A percentile compares a stretch with the other conserved stretches of the same genome.
Conservation (phyloP, 2,888 invertebrate species). For the Ophion ventricosus region DNA sequence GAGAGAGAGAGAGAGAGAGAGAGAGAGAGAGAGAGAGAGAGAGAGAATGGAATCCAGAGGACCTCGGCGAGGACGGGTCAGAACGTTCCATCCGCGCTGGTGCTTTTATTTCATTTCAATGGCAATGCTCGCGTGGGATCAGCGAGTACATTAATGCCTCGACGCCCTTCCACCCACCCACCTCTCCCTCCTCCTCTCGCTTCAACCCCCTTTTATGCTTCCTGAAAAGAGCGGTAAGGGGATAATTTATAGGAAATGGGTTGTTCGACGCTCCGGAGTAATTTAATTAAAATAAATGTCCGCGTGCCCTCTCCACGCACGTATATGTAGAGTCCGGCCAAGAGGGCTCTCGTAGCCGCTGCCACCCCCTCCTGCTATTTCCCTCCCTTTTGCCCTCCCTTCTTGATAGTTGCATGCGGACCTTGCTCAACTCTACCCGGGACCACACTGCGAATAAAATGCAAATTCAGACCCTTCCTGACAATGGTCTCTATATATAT, state of each 20-base stretch:
- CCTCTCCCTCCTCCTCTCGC: not conserved
- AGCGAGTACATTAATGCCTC: constrained; percentile 82
- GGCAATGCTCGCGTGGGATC: constrained; percentile 78
- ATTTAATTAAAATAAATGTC: constrained; percentile 84
- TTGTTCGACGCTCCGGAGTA: constrained; percentile 83
- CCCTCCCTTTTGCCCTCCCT: not conserved
- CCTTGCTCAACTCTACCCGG: constrained; percentile 73
- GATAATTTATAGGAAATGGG: constrained; percentile 84
- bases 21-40: constrained; percentile 46
- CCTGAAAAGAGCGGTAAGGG: constrained; percentile 78
- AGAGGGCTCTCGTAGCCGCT: constrained; percentile 41
- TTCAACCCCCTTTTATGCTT: constrained; percentile 57
- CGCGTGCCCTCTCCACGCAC: constrained; percentile 67
- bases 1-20: constrained; percentile 32
- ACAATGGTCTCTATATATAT: constrained; percentile 32
- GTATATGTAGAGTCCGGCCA: constrained; percentile 31
- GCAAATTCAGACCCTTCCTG: constrained; percentile 83
- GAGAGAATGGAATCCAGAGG: constrained; percentile 64
- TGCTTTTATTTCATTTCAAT: constrained; percentile 83
- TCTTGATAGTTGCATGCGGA: constrained; percentile 50
- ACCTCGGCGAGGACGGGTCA: constrained; percentile 66
- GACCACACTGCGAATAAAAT: constrained; percentile 82
- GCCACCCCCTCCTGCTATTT: not conserved
- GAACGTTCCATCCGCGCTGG: constrained; percentile 76
- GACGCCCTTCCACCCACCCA: constrained; percentile 43